A percentile compares a stretch with the other conserved stretches of the same genome.
phyloP scores from a whole-genome alignment of 2,113 vertebrate species.

The Odontophorus gujanensis region DNA sequence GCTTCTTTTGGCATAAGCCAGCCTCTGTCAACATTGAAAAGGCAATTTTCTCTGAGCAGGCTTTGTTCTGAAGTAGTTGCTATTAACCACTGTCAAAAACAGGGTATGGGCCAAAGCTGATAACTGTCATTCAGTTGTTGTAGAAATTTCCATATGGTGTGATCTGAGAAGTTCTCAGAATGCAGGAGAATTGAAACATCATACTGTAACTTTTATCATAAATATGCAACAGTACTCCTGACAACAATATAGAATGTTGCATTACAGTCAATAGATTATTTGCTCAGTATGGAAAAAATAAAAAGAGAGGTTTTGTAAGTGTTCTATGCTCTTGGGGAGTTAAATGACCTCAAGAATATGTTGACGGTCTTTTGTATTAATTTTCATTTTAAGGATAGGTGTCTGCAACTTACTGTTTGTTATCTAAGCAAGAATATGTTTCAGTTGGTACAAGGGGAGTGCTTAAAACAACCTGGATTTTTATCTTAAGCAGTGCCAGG shows the following conservation, averaged over 20 bases:
- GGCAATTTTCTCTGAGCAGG: not conserved
- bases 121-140: not conserved
- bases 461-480: not conserved
- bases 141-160: not conserved
- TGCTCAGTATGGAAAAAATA: not conserved
- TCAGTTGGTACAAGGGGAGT: not conserved
- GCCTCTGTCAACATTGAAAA: not conserved
- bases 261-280: not conserved
- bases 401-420: not conserved
- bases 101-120: not conserved
- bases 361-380: not conserved
- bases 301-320: not conserved
- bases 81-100: not conserved
- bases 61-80: not conserved
- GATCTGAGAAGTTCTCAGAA: not conserved
- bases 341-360: not conserved
- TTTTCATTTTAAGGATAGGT: not conserved
- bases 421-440: not conserved
- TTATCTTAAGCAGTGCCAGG: not conserved
- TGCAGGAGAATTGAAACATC: not conserved
- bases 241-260: not conserved
- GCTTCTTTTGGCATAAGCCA: not conserved
- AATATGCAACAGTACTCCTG: not conserved
- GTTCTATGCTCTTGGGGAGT: not conserved
- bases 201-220: not conserved